phyloP scores from a whole-genome alignment of 1,140 invertebrate genomes.

The Solen grandis region DNA sequence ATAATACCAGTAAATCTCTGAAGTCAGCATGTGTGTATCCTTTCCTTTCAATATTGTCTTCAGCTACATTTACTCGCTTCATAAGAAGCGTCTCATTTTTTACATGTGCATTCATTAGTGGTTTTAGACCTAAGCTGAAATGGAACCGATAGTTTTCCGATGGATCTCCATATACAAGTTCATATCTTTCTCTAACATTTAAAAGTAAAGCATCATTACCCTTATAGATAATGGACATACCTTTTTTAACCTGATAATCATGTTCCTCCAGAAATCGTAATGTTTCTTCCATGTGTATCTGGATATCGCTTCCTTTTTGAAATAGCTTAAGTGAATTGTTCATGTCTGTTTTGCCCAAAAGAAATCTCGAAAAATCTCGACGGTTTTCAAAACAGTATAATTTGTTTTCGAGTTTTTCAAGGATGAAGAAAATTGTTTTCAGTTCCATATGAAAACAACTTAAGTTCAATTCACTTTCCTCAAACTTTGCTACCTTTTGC shows the following conservation, averaged over 20 bases:
- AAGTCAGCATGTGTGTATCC: neutral
- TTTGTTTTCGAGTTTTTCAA: neutral
- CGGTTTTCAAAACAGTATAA: conserved; percentile 11
- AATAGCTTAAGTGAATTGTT: too few species aligned
- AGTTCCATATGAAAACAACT: conserved; percentile 20
- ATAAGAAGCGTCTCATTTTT: neutral
- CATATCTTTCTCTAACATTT: conserved; percentile 28
- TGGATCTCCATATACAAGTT: conserved; percentile 38
- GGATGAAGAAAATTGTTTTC: neutral
- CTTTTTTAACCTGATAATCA: conserved; percentile 10
- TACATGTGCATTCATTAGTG: conserved; percentile 29
- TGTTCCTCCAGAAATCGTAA: conserved; percentile 25
- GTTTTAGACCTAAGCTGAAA: conserved; percentile 30
- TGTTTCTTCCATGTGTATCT: conserved; percentile 28
- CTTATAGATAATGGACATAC: conserved; percentile 2
- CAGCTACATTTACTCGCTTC: neutral
- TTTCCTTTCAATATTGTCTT: neutral
- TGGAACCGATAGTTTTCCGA: conserved; percentile 20
- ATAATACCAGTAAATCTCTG: conserved; percentile 33
- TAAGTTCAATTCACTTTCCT: neutral
- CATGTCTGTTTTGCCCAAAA: too few species aligned
- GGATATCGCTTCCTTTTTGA: neutral
- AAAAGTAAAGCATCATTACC: conserved; percentile 32
- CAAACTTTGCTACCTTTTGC: neutral
- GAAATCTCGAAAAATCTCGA: neutral